A percentile compares a stretch with the other conserved stretches of the same genome.
These are phyloP conservation scores for Rallus crepitans DNA, from an alignment of 2,797 vertebrate species.

Conservation along the genomic window DNA sequence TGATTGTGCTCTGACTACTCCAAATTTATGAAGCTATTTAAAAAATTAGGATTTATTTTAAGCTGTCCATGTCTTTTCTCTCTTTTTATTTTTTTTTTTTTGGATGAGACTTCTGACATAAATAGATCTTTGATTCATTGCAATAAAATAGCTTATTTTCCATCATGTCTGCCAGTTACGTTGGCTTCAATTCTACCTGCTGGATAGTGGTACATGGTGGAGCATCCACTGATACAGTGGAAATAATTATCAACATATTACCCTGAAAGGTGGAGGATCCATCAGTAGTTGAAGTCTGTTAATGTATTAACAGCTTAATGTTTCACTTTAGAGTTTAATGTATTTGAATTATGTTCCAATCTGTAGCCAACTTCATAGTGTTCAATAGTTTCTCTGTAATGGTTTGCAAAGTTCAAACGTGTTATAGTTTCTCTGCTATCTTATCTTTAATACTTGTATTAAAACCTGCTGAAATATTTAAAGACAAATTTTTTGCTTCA, in stretches of 20 bases:
- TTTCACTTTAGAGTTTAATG: neutral
- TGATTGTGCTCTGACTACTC: neutral
- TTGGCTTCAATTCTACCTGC: neutral
- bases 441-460: neutral
- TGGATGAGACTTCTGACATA: neutral
- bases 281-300: neutral
- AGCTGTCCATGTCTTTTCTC: neutral
- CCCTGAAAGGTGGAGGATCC: neutral
- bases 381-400: neutral
- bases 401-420: neutral
- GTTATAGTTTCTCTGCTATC: neutral
- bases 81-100: neutral
- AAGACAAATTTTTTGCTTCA: neutral
- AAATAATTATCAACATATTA: slow-evolving; percentile 10
- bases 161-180: neutral
- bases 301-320: neutral
- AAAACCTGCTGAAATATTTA: neutral
- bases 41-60: neutral
- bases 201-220: neutral
- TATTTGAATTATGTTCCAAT: neutral
- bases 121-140: neutral
- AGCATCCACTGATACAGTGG: neutral
- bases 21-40: neutral
- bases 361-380: neutral
- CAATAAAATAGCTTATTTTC: neutral